Percentiles rank a stretch among this genome's conserved stretches.
Evolutionary conservation across 2,797 vertebrate species (phyloP).

Genomic region (Taeniopygia guttata): DNA sequence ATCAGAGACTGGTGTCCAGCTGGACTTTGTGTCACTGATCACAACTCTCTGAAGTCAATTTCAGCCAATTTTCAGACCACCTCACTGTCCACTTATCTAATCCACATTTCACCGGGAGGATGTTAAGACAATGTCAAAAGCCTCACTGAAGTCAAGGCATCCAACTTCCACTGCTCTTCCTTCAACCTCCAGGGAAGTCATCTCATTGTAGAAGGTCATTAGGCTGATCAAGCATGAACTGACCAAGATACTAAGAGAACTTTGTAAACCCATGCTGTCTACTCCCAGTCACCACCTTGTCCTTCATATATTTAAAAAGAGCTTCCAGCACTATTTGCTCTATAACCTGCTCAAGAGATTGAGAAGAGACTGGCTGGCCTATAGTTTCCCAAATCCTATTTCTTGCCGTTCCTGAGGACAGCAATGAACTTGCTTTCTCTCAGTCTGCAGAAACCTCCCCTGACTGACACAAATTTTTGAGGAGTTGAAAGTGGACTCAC

Average conservation of each 20-base stretch:
- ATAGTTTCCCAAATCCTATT: neutral
- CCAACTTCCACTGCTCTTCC: neutral
- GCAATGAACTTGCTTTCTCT: neutral
- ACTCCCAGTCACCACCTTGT: neutral
- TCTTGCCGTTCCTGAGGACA: neutral
- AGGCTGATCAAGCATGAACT: neutral
- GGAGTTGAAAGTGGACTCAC: neutral
- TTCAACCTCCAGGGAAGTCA: neutral
- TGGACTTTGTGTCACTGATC: neutral
- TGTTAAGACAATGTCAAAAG: neutral
- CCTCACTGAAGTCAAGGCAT: neutral
- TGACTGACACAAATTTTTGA: neutral
- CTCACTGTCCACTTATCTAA: neutral
- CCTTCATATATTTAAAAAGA: neutral
- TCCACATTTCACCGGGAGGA: neutral
- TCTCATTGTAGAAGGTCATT: neutral
- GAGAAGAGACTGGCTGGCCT: neutral
- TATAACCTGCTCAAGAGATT: neutral
- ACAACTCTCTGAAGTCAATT: neutral
- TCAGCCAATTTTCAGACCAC: neutral
- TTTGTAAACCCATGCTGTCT: neutral
- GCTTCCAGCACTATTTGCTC: neutral
- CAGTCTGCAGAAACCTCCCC: neutral
- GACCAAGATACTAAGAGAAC: neutral
- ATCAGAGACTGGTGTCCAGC: neutral